Conservation (phyloP, 35 echinoderm and acorn worm species). For the Amphiura filiformis region DNA sequence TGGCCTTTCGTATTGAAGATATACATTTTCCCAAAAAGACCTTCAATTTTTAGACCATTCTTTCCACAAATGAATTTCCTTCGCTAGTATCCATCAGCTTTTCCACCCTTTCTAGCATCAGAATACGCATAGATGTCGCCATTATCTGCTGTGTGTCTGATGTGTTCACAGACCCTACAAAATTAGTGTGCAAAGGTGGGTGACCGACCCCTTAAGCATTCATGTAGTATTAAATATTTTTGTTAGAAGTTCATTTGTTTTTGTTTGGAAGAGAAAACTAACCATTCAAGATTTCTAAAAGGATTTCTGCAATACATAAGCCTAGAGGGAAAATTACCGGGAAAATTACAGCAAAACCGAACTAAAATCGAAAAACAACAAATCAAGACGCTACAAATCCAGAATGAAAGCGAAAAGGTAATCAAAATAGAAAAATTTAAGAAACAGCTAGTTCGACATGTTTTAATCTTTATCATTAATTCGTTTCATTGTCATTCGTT, state of each 20-base stretch:
- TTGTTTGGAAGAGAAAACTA: no score
- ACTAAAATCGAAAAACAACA: no score
- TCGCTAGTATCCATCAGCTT: conserved; percentile 29
- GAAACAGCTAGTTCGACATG: neutral
- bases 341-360: no score
- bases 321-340: no score
- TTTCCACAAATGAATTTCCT: no score
- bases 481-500: neutral
- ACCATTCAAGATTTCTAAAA: no score
- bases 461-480: neutral
- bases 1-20: no score
- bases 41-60: no score
- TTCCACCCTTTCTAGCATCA: conserved; percentile 41
- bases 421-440: neutral
- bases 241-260: no score
- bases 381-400: neutral
- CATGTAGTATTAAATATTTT: no score
- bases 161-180: neutral
- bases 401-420: neutral
- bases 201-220: neutral
- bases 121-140: conserved; percentile 22
- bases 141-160: neutral
- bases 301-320: no score
- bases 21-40: no score
- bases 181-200: neutral